phyloP scores from a whole-genome alignment of 2,797 vertebrate genomes.

The Buceros bicornis region DNA sequence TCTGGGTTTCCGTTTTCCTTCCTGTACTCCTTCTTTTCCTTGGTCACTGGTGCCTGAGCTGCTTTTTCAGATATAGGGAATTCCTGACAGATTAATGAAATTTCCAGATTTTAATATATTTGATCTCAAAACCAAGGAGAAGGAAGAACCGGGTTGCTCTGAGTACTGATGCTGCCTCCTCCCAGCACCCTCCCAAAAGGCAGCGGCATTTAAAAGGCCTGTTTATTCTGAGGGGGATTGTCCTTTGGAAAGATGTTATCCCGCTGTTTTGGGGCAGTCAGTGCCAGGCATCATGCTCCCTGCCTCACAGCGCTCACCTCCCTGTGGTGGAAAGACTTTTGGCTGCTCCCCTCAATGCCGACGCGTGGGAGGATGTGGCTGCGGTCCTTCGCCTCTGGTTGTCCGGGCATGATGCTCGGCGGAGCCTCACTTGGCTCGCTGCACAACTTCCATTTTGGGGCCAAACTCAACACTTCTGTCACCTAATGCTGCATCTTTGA shows the following conservation, averaged over 20 bases:
- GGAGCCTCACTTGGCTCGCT: accelerated
- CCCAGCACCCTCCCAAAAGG: not conserved
- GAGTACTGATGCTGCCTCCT: not conserved
- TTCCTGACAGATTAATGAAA: not conserved
- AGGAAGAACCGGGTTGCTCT: not conserved
- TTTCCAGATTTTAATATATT: not conserved
- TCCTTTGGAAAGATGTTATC: not conserved
- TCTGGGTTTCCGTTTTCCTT: not conserved
- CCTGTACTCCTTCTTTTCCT: not conserved
- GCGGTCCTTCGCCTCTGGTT: accelerated
- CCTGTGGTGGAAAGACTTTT: not conserved
- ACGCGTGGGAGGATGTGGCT: accelerated
- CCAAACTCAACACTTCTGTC: not conserved
- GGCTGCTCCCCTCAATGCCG: not conserved
- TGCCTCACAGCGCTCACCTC: not conserved
- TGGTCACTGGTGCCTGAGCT: not conserved
- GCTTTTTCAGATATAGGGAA: not conserved
- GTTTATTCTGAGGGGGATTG: not conserved
- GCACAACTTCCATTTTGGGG: not conserved
- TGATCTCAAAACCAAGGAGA: not conserved
- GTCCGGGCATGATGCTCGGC: not conserved
- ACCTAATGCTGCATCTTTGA: not conserved
- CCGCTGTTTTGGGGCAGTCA: not conserved
- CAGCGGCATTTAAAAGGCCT: not conserved
- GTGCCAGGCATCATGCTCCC: accelerated